Percentiles rank a stretch among this genome's conserved stretches.
These are phyloP conservation scores for Ochotona curzoniae DNA, from an alignment of 2,113 vertebrate genomes.

Conservation along the genomic window DNA sequence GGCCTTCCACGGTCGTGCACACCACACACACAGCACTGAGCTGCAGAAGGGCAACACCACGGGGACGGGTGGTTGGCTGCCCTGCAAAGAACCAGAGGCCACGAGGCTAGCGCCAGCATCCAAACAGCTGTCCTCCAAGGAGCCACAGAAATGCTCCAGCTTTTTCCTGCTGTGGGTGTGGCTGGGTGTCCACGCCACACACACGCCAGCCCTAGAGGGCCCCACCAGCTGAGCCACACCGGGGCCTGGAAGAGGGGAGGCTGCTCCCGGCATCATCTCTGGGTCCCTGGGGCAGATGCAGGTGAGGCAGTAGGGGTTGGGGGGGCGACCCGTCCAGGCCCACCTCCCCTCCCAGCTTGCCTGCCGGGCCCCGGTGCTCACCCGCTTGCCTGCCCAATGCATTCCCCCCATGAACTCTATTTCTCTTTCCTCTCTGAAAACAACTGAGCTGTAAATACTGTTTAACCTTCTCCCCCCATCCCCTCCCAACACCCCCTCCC, in stretches of 20 bases:
- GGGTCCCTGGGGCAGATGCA: neutral
- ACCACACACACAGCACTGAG: neutral
- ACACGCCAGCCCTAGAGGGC: neutral
- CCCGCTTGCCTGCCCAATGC: slow-evolving; percentile 80
- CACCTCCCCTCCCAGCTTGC: slow-evolving; percentile 79
- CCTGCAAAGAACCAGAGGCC: neutral
- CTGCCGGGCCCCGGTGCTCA: slow-evolving; percentile 32
- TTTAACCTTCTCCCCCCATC: slow-evolving; percentile 93
- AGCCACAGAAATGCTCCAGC: neutral
- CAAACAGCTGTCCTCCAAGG: accelerated
- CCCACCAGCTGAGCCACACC: neutral
- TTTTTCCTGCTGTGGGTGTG: neutral
- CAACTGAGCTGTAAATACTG: slow-evolving; percentile 99
- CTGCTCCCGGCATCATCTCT: neutral
- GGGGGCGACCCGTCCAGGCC: neutral
- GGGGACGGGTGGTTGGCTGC: accelerated
- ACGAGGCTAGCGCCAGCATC: accelerated
- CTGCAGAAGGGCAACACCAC: neutral
- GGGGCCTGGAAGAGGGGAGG: neutral
- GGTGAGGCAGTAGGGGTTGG: neutral
- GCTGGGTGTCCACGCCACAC: neutral
- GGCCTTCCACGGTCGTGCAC: neutral
- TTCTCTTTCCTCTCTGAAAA: slow-evolving; percentile 97
- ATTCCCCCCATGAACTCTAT: slow-evolving; percentile 91
- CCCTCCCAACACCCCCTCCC: slow-evolving; percentile 90